A percentile compares a stretch with the other conserved stretches of the same genome.
These are phyloP conservation scores for Tortrix viridana DNA, from an alignment of 2,888 invertebrate species.

Conservation along the genomic window DNA sequence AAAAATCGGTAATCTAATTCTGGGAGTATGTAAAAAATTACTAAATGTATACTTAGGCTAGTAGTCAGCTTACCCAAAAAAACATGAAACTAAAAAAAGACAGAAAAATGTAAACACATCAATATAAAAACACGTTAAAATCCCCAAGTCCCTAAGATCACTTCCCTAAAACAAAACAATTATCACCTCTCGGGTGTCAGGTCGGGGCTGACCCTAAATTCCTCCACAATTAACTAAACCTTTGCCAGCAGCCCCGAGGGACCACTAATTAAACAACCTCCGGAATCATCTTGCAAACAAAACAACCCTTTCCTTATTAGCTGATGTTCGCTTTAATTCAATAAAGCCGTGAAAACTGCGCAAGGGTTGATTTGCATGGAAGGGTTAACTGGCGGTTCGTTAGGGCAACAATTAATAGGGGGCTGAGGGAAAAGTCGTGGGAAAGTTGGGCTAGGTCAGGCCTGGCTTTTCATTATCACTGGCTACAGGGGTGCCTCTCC, in stretches of 20 bases:
- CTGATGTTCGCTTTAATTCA: conserved; percentile 73
- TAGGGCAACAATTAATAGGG: conserved; percentile 79
- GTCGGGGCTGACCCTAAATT: conserved; percentile 58
- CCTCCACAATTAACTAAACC: conserved; percentile 65
- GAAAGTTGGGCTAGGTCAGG: conserved; percentile 79
- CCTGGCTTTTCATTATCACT: conserved; percentile 26
- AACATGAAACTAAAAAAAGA: no score
- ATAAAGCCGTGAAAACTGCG: conserved; percentile 78
- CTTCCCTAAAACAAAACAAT: conserved; percentile 38
- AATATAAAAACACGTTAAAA: no score
- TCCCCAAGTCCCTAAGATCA: not conserved
- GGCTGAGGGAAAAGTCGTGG: conserved; percentile 72
- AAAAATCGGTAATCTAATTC: no score
- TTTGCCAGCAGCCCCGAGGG: conserved; percentile 70
- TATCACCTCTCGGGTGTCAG: conserved; percentile 40
- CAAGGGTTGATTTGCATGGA: conserved; percentile 83
- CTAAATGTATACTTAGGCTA: no score
- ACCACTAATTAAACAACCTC: conserved; percentile 75
- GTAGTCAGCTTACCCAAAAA: no score
- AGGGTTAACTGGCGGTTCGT: conserved; percentile 81
- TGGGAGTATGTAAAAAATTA: no score
- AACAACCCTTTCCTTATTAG: conserved; percentile 70
- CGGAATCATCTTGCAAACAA: conserved; percentile 76
- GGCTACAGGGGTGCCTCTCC: not conserved
- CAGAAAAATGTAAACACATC: no score